Base-by-base conservation (phyloP, 2,797 vertebrate species). In the Clarias platycephalus region DNA sequence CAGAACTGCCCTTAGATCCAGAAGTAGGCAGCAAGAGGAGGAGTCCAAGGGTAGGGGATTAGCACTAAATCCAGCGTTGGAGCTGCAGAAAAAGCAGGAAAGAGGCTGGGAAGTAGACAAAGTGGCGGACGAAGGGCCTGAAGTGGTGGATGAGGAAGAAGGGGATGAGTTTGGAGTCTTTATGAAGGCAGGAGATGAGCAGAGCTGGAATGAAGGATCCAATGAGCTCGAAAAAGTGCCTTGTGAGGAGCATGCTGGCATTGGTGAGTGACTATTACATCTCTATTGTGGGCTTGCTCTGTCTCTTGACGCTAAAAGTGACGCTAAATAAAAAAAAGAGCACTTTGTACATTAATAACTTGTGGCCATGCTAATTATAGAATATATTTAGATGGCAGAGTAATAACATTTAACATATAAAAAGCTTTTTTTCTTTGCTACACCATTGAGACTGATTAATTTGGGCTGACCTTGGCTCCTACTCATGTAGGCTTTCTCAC, bases 111-210 rank as follows among this genome's bases (percentile, higher is more conserved):
- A 83, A 24, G 79, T 20, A 63, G 83, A 86, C 90, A 90, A 87
- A 7, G 91, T 93, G 93, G 93, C 88, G 85, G 31, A 91, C 77
- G 68, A 64, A 49, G 76, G 63, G n/a, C 75, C 75, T 77, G 81
- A 62, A n/a, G 86, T 83, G 60, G 88, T 89, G 83, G 88, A 87
- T 80, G 93, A 94, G 83, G 86, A 88, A 64, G 88, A 88, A 53
- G 90, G 89, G 78, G 94, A 95, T 93, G 91, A 91, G 85, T 95
- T 95, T 87, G 95, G 95, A 71, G 91, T 92, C 24, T 96, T 96
- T 89, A 91, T 95, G 91, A 94, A 94, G 89, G 94, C 94, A 15
- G 93, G 92, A 72, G 93, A 87, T 55, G 92, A 91, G 75, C 87
- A 88, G 49, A 83, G 82, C 83, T 94, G 93, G 91, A 91, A 90